Conservation (phyloP, 2,797 vertebrate genomes). For the Paratrypauchen microcephalus region DNA sequence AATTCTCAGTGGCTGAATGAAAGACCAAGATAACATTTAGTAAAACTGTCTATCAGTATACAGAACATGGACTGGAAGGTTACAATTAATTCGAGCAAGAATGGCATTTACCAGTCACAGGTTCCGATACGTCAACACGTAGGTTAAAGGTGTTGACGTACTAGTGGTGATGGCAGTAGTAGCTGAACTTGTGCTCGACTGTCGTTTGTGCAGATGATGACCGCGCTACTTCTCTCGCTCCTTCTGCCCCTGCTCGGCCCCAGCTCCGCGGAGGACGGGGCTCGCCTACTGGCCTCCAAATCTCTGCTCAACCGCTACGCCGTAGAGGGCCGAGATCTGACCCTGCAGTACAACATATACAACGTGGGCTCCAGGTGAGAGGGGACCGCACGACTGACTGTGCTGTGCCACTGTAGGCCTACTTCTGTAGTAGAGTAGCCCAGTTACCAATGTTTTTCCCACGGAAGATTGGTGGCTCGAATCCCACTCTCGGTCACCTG, state of each 20-base stretch:
- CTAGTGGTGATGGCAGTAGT: too few relatives aligned
- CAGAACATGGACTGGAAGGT: too few relatives aligned
- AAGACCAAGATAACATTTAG: too few relatives aligned
- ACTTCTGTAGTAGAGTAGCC: too few relatives aligned
- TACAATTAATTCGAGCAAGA: too few relatives aligned
- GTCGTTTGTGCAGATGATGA: slow-evolving; percentile 80
- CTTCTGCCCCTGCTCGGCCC: slow-evolving; percentile 66
- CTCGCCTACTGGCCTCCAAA: slow-evolving; percentile 92
- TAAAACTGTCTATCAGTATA: too few relatives aligned
- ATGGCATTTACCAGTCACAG: too few relatives aligned
- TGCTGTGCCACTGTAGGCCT: not conserved
- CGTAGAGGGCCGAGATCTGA: slow-evolving; percentile 92
- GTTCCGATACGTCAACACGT: too few relatives aligned
- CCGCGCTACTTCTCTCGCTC: slow-evolving; percentile 56
- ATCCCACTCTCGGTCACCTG: too few relatives aligned
- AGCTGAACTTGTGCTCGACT: not conserved
- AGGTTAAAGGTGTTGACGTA: too few relatives aligned
- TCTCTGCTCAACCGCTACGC: slow-evolving; percentile 91
- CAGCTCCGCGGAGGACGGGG: slow-evolving; percentile 85
- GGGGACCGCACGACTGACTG: not conserved
- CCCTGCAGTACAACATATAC: slow-evolving; percentile 95
- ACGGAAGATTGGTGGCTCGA: too few relatives aligned
- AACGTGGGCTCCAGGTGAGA: slow-evolving; percentile 93
- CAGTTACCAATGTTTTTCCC: too few relatives aligned
- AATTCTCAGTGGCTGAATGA: not conserved